Evolutionary conservation across 1,140 invertebrate species (phyloP).

Genomic region (Sesamia nonagrioides): DNA sequence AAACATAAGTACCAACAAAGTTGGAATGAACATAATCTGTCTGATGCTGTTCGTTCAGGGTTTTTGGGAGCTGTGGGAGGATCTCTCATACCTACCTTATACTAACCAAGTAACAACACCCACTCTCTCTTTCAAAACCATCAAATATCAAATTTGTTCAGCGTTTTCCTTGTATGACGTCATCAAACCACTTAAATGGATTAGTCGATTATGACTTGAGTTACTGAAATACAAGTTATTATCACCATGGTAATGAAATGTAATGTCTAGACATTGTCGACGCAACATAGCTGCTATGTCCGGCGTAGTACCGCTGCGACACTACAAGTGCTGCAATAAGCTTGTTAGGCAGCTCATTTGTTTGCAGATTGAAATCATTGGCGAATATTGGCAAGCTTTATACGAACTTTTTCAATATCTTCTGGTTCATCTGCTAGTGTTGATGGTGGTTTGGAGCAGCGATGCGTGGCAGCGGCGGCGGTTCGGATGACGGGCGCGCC

Average conservation of each 20-base stretch:
- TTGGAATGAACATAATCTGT: too few species aligned
- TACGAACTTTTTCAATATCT: background rate
- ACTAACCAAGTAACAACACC: background rate
- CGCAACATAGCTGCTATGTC: background rate
- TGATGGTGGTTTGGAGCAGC: background rate
- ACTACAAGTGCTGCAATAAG: background rate
- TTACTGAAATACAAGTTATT: background rate
- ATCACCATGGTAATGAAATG: too few species aligned
- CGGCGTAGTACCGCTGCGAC: too few species aligned
- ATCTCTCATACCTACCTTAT: too few species aligned
- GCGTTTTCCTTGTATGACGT: background rate
- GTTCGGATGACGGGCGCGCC: background rate
- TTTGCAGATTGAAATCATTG: background rate
- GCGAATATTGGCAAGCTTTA: background rate
- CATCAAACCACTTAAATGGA: background rate
- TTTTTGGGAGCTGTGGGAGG: too few species aligned
- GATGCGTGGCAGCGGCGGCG: background rate
- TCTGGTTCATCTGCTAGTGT: background rate
- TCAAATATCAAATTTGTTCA: background rate
- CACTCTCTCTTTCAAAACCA: background rate
- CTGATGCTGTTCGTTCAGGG: too few species aligned
- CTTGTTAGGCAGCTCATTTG: background rate
- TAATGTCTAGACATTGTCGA: background rate
- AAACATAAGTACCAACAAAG: too few species aligned
- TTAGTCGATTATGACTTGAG: background rate